Percentiles rank a stretch among this genome's conserved stretches.
Evolutionary conservation across 2,888 invertebrate genomes (phyloP).

Genomic region (Platycheirus albimanus): DNA sequence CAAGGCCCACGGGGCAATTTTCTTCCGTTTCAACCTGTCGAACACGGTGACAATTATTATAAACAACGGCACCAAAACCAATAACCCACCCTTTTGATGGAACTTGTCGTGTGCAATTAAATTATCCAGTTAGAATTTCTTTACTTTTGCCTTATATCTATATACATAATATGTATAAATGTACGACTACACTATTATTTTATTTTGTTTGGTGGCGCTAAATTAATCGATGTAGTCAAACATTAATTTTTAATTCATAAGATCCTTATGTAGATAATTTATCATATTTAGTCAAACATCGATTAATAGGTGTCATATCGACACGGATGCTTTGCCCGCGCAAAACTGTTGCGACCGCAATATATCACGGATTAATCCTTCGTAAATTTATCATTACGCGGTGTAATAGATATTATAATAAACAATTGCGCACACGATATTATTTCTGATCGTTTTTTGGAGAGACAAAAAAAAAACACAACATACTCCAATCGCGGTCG

Average conservation of each 20-base stretch:
- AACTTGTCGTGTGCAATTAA: conserved; percentile 34
- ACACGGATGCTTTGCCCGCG: conserved; percentile 26
- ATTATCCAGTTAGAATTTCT: conserved; percentile 46
- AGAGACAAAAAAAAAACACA: conserved; percentile 39
- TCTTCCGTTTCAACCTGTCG: conserved; percentile 39
- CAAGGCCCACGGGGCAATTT: conserved; percentile 31
- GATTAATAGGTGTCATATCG: conserved; percentile 42
- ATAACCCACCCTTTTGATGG: conserved; percentile 43
- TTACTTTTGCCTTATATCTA: too few relatives aligned
- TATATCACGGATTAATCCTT: conserved; percentile 57
- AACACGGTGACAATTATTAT: conserved; percentile 46
- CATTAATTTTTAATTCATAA: conserved; percentile 53
- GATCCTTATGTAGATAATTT: too few relatives aligned
- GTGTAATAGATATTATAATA: conserved; percentile 41
- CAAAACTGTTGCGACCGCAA: conserved; percentile 33
- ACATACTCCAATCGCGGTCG: conserved; percentile 57
- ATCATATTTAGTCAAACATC: conserved; percentile 41
- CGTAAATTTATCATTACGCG: conserved; percentile 39
- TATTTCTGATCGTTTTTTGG: conserved; percentile 13
- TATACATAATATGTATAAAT: too few relatives aligned
- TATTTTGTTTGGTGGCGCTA: conserved; percentile 55
- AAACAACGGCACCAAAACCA: not conserved
- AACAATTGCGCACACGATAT: conserved; percentile 40
- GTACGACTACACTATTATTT: too few relatives aligned
- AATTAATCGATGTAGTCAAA: conserved; percentile 50